phyloP scores from a whole-genome alignment of 2,113 vertebrate genomes.

The Boulengeromyrus knoepffleri region DNA sequence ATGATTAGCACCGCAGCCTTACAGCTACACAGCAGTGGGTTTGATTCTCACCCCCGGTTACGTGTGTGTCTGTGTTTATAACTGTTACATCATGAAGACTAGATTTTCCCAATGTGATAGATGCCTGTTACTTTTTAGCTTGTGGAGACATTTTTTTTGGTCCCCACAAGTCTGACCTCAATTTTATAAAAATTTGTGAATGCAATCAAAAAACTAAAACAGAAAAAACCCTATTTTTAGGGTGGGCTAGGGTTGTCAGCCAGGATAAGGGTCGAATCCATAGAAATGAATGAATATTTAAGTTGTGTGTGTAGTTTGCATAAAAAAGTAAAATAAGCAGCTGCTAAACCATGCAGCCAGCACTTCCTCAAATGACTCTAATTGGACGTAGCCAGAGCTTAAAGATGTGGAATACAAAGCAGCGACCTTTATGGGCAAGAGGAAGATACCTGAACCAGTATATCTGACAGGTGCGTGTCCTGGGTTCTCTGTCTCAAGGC shows the following conservation, averaged over 20 bases:
- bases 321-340: neutral
- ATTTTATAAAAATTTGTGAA: neutral
- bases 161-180: neutral
- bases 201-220: neutral
- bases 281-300: neutral
- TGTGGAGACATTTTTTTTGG: neutral
- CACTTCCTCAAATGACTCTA: neutral
- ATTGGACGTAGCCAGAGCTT: neutral
- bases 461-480: constrained; percentile 86
- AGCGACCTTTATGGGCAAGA: neutral
- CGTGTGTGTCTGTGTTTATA: neutral
- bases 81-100: neutral
- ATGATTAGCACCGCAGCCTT: neutral
- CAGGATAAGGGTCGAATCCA: neutral
- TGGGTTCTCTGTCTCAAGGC: constrained; percentile 72
- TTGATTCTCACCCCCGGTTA: neutral
- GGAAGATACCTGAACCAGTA: constrained; percentile 79
- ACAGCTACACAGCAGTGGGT: neutral
- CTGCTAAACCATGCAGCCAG: neutral
- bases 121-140: neutral
- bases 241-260: neutral
- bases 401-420: neutral
- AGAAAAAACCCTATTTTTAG: neutral
- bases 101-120: neutral
- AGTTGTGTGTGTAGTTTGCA: neutral